Evolutionary conservation across 2,888 invertebrate species (phyloP).

Genomic region (Synergus umbraculus): DNA sequence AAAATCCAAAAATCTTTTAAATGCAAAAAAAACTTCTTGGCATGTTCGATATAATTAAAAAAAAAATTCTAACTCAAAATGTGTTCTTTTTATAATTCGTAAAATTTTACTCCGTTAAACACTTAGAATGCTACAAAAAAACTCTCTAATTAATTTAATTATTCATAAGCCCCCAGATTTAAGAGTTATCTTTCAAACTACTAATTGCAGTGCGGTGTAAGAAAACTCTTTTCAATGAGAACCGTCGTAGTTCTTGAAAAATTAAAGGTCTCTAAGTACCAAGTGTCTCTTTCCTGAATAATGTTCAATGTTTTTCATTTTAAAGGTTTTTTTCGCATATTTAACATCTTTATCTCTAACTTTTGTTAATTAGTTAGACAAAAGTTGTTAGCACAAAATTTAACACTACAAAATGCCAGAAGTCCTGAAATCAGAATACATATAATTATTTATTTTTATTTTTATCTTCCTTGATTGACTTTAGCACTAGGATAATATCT

Average conservation of each 20-base stretch:
- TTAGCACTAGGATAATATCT: background rate
- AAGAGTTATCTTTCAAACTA: background rate
- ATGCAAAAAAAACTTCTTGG: no score
- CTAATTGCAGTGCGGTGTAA: constrained; percentile 19
- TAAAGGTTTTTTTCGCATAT: background rate
- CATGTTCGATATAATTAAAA: no score
- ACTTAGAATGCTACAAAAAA: background rate
- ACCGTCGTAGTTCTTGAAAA: background rate
- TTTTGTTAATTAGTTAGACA: no score
- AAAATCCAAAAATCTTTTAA: background rate
- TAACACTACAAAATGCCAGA: no score
- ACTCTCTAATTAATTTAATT: background rate
- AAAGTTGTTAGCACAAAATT: no score
- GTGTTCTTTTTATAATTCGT: no score
- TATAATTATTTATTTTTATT: no score
- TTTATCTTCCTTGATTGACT: background rate
- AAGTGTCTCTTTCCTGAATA: constrained; percentile 20
- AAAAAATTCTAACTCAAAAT: no score
- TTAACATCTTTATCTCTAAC: background rate
- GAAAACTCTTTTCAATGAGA: background rate
- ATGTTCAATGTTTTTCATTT: constrained; percentile 2
- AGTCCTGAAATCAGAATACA: no score
- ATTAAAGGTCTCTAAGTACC: background rate
- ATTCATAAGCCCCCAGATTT: background rate
- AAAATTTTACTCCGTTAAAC: background rate